These are phyloP conservation scores for Melinaea marsaeus DNA, from an alignment of 2,888 invertebrate genomes.

Conservation along the genomic window DNA sequence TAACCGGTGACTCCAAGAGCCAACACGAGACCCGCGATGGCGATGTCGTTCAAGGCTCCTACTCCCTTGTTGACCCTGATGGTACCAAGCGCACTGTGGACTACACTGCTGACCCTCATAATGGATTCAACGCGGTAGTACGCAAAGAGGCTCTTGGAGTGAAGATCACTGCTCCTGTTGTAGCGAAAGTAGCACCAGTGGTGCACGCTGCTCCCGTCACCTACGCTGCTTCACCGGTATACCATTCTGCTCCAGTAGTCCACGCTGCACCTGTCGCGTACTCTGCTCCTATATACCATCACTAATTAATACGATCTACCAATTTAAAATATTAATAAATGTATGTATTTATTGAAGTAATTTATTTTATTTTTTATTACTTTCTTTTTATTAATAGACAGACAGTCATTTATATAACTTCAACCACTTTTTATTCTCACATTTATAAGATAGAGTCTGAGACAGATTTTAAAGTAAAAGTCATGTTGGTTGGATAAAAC, in stretches of 20 bases:
- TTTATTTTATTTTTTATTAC: neutral
- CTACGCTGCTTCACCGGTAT: conserved; percentile 37
- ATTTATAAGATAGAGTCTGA: too few relatives aligned
- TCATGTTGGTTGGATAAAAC: too few relatives aligned
- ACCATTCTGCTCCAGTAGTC: conserved; percentile 37
- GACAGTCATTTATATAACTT: too few relatives aligned
- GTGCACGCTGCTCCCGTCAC: conserved; percentile 42
- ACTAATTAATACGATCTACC: conserved; percentile 42
- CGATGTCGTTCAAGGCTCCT: conserved; percentile 64
- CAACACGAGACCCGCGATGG: conserved; percentile 62
- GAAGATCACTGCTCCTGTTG: conserved; percentile 42
- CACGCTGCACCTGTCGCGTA: conserved; percentile 34
- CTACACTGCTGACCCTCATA: conserved; percentile 62
- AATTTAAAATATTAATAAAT: conserved; percentile 8
- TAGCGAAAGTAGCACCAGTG: conserved; percentile 38
- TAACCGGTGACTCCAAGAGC: conserved; percentile 63
- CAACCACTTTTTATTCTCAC: too few relatives aligned
- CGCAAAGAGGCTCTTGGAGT: conserved; percentile 56
- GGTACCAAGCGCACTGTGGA: conserved; percentile 64
- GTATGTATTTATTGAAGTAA: conserved; percentile 9
- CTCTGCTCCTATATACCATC: conserved; percentile 79
- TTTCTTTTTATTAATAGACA: neutral
- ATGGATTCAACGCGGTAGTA: conserved; percentile 68
- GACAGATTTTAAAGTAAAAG: too few relatives aligned
- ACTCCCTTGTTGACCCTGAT: conserved; percentile 63